Evolutionary conservation across 2,113 vertebrate genomes (phyloP).

Genomic region (Otocyon megalotis): DNA sequence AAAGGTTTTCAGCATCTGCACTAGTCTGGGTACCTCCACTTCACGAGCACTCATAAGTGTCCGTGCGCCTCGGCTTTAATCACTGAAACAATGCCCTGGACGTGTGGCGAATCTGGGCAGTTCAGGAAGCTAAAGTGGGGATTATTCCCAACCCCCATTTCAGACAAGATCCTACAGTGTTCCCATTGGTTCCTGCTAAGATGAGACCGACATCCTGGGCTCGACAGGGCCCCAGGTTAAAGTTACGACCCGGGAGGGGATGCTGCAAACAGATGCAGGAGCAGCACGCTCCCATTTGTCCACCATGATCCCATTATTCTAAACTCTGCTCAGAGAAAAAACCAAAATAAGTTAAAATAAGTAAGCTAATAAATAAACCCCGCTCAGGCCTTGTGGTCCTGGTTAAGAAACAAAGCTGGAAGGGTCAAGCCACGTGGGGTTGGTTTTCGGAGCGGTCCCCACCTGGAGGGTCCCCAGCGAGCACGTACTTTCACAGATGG

Average conservation of each 20-base stretch:
- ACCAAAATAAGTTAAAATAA: not conserved
- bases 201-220: not conserved
- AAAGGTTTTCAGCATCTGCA: not conserved
- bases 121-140: not conserved
- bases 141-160: not conserved
- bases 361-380: not conserved
- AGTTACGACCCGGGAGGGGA: not conserved
- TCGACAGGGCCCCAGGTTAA: not conserved
- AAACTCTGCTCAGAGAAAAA: not conserved
- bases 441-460: not conserved
- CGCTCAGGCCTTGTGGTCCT: not conserved
- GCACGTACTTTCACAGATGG: not conserved
- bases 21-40: not conserved
- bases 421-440: fast-evolving
- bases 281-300: fast-evolving
- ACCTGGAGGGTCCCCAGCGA: not conserved
- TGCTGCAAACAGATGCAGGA: not conserved
- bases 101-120: not conserved
- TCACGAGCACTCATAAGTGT: not conserved
- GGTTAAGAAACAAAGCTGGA: not conserved
- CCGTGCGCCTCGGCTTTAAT: not conserved
- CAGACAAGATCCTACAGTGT: not conserved
- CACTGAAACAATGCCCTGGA: not conserved
- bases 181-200: not conserved
- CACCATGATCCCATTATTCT: not conserved